phyloP scores from a whole-genome alignment of 2,113 vertebrate genomes.

The Neodon shergylaensis region DNA sequence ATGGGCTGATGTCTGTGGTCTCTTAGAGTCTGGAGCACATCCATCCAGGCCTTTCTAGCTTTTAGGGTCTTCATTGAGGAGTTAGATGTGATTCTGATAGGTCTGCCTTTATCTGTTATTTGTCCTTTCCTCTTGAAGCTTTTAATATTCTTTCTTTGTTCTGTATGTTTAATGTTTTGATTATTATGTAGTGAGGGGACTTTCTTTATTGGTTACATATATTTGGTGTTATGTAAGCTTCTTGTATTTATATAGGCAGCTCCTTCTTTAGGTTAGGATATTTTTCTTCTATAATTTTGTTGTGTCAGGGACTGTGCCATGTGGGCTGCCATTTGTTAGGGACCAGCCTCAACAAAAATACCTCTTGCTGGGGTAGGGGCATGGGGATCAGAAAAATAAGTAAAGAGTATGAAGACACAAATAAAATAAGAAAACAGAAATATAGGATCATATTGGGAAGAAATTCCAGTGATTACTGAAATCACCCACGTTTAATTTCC shows the following conservation, averaged over 20 bases:
- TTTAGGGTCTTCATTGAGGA: not conserved
- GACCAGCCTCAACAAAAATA: too few relatives aligned
- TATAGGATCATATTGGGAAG: too few relatives aligned
- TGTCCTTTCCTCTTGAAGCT: not conserved
- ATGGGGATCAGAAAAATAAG: too few relatives aligned
- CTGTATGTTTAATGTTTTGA: not conserved
- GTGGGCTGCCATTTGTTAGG: too few relatives aligned
- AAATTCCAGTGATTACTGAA: too few relatives aligned
- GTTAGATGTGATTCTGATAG: not conserved
- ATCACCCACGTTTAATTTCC: too few relatives aligned
- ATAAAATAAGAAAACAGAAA: too few relatives aligned
- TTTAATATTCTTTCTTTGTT: not conserved
- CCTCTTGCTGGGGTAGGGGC: too few relatives aligned
- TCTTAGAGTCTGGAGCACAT: not conserved
- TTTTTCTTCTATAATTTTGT: not conserved
- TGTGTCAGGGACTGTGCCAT: not conserved
- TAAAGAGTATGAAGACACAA: too few relatives aligned
- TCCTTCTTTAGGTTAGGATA: not conserved
- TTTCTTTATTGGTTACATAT: not conserved
- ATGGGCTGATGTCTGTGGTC: not conserved
- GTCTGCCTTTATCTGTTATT: not conserved
- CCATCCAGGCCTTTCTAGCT: not conserved
- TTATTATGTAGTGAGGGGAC: not conserved
- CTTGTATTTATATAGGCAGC: not conserved
- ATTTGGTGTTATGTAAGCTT: not conserved